phyloP scores from a whole-genome alignment of 1,140 invertebrate species.

The Solenopsis fugax region DNA sequence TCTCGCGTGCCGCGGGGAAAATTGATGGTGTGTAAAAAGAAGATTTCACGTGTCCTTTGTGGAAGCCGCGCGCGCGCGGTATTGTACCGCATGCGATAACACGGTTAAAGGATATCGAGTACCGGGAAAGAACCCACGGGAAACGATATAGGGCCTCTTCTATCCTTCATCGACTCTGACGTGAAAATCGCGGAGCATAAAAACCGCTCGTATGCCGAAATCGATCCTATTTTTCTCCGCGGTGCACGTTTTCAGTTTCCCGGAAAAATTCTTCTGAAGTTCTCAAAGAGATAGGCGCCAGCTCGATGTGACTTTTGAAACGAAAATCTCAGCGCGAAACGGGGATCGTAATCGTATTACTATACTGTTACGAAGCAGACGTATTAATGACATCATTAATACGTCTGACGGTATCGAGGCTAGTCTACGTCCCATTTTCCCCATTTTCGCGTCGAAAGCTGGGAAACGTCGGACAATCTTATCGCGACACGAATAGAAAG shows the following conservation, averaged over 20 bases:
- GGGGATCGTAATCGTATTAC: conserved; percentile 34
- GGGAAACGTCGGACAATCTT: background rate
- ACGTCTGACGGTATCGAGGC: conserved; percentile 11
- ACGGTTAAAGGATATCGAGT: conserved; percentile 41
- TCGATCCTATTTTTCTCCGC: background rate
- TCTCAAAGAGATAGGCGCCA: background rate
- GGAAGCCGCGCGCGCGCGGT: background rate
- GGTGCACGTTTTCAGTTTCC: background rate
- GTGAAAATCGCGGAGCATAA: conserved; percentile 16
- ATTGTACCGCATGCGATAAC: conserved; percentile 46
- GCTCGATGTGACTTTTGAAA: conserved; percentile 28
- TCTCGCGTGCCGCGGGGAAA: conserved; percentile 34
- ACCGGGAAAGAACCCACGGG: background rate
- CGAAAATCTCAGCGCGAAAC: background rate
- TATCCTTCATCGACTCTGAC: conserved; percentile 7
- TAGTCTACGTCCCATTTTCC: background rate
- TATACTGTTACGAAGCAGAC: background rate
- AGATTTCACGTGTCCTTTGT: conserved; percentile 16
- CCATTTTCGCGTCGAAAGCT: conserved; percentile 5
- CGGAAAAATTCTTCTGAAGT: background rate
- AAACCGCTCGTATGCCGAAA: background rate
- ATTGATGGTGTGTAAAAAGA: conserved; percentile 52
- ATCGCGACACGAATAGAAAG: background rate
- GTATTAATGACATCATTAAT: conserved; percentile 55
- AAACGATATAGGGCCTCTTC: background rate